A percentile compares a stretch with the other conserved stretches of the same genome.
These are phyloP conservation scores for Dimorphilus gyrociliatus DNA, from an alignment of 2,888 invertebrate genomes.

Conservation along the genomic window DNA sequence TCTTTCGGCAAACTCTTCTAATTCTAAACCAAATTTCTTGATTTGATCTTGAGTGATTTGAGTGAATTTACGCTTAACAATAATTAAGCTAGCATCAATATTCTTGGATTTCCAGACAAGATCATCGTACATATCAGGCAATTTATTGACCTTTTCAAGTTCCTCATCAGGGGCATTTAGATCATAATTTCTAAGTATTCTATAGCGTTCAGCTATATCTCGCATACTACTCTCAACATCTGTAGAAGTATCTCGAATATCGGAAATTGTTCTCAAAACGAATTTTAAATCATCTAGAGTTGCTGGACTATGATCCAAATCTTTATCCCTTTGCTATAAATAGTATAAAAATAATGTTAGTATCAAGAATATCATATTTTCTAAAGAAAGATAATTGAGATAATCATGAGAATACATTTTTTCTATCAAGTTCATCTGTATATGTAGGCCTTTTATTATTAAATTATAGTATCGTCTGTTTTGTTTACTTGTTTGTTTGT, in stretches of 20 bases:
- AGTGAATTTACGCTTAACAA: conserved; percentile 71
- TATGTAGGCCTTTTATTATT: too few species aligned
- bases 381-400: neutral
- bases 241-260: conserved; percentile 56
- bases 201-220: conserved; percentile 57
- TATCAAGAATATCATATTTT: neutral
- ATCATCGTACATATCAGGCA: conserved; percentile 33
- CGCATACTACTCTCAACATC: conserved; percentile 59
- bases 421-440: too few species aligned
- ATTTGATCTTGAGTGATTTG: conserved; percentile 58
- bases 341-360: conserved; percentile 7
- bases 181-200: conserved; percentile 53
- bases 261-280: conserved; percentile 64
- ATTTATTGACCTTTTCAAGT: conserved; percentile 17
- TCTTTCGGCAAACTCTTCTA: conserved; percentile 52
- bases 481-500: too few species aligned
- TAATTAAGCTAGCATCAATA: conserved; percentile 38
- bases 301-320: conserved; percentile 58
- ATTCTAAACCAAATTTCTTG: conserved; percentile 46
- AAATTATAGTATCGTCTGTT: too few species aligned
- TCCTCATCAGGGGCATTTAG: conserved; percentile 36
- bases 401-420: too few species aligned
- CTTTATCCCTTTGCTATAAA: conserved; percentile 44
- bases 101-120: conserved; percentile 36
- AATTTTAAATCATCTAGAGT: conserved; percentile 63